These are phyloP conservation scores for Cheilosia impressa DNA, from an alignment of 2,888 invertebrate genomes.

Conservation along the genomic window DNA sequence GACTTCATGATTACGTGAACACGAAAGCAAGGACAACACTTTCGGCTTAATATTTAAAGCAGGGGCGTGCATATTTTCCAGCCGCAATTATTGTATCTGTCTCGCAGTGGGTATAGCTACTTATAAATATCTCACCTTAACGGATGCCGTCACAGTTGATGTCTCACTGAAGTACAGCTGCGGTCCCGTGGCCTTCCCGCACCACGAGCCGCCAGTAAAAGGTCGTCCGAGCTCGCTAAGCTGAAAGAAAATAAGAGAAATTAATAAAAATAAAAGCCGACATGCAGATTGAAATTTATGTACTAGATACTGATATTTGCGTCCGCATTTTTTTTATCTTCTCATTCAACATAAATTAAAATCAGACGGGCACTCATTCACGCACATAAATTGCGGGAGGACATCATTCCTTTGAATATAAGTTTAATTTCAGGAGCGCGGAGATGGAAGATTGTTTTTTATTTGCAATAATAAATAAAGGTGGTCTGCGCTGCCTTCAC, in stretches of 20 bases:
- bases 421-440: too few species aligned
- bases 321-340: too few species aligned
- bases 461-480: too few species aligned
- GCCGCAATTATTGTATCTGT: slow-evolving; percentile 70
- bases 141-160: slow-evolving; percentile 93
- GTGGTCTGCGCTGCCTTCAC: too few species aligned
- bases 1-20: slow-evolving; percentile 35
- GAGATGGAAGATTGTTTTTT: too few species aligned
- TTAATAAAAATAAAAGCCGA: slow-evolving; percentile 19
- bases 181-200: slow-evolving; percentile 91
- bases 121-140: slow-evolving; percentile 85
- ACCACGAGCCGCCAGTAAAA: slow-evolving; percentile 95
- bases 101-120: background rate
- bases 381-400: too few species aligned
- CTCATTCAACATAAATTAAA: too few species aligned
- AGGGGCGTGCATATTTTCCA: slow-evolving; percentile 34
- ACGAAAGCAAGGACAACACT: slow-evolving; percentile 31
- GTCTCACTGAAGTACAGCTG: slow-evolving; percentile 96
- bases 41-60: slow-evolving; percentile 45
- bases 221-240: slow-evolving; percentile 93
- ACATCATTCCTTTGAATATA: too few species aligned
- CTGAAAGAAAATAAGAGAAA: slow-evolving; percentile 83
- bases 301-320: too few species aligned
- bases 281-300: slow-evolving; percentile 6
- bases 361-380: too few species aligned